Base-by-base conservation (phyloP, 2,113 vertebrate genomes). In the Thinocorus orbignyianus region DNA sequence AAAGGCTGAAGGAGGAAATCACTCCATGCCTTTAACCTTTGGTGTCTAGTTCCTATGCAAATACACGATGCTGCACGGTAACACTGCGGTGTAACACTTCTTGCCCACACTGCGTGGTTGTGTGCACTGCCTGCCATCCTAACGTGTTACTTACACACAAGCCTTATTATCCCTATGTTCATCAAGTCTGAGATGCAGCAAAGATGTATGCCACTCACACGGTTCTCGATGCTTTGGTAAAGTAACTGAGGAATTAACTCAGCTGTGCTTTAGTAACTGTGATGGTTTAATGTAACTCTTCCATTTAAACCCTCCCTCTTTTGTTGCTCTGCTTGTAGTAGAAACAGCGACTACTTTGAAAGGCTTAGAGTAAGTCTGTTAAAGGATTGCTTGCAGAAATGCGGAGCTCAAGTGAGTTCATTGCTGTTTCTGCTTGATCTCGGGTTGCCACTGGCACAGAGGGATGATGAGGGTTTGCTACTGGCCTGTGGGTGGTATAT, bases 401-500 rank as follows among this genome's bases (percentile, higher is more conserved):
- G 6, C 13, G 7, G 58, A 37, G 13, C 22, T 49, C 5, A 11
- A 16, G 66, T 39, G 71, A 90, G 57, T 35, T 94, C 25, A 4
- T 33, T 51, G 72, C 83, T 72, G 23, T 2, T 95, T 24, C 65
- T 0, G 2, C 61, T 87, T 49, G 52, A 51, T 88, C 87, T 49
- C 0, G 9, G 42, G 6, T 6, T 86, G 55, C 76, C 83, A 8
- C 57, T 2, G 6, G 39, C 71, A 25, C 55, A 0, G 65, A 51
- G 55, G 33, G 64, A 24, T 83, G 64, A 64, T 49, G 86, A 74
- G 69, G 65, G 9, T 72, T 76, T 93, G 74, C 70, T 49, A 10
- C n/a, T 24, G 86, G 80, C 73, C 83, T 6, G 14, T 91, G 92
- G 72, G 86, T 84, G 82, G 88, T 78, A 69, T 19, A 10, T 61